phyloP scores from a whole-genome alignment of 2,113 vertebrate genomes.

The Sialia sialis region DNA sequence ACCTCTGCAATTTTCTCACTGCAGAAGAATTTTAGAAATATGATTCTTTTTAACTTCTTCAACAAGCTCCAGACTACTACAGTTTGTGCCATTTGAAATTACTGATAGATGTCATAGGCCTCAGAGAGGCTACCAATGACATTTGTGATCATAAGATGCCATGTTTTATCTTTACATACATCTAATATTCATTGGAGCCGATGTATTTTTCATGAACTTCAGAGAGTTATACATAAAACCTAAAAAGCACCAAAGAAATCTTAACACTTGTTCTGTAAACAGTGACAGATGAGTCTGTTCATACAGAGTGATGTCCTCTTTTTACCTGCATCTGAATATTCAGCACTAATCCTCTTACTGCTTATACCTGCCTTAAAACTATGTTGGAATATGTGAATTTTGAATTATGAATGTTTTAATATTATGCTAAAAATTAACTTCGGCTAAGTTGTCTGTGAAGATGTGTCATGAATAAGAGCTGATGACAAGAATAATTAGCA shows the following conservation, averaged over 20 bases:
- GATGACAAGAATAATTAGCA: constrained; percentile 27
- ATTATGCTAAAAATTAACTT: not conserved
- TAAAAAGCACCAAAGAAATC: not conserved
- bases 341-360: not conserved
- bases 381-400: not conserved
- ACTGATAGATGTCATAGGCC: not conserved
- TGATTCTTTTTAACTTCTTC: not conserved
- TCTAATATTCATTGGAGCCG: not conserved
- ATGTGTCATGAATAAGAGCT: not conserved
- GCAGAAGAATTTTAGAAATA: not conserved
- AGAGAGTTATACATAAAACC: not conserved
- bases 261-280: not conserved
- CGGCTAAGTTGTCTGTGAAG: not conserved
- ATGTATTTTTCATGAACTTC: not conserved
- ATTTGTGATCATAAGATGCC: not conserved
- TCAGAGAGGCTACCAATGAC: not conserved
- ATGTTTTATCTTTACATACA: not conserved
- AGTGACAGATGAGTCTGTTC: not conserved
- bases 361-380: not conserved
- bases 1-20: not conserved
- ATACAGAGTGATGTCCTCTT: not conserved
- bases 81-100: not conserved
- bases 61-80: not conserved
- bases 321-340: not conserved
- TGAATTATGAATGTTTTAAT: not conserved